Evolutionary conservation across 2,888 invertebrate species (phyloP), one percentile per base, ranked within the genome.

Genomic region (Agrotis puta): DNA sequence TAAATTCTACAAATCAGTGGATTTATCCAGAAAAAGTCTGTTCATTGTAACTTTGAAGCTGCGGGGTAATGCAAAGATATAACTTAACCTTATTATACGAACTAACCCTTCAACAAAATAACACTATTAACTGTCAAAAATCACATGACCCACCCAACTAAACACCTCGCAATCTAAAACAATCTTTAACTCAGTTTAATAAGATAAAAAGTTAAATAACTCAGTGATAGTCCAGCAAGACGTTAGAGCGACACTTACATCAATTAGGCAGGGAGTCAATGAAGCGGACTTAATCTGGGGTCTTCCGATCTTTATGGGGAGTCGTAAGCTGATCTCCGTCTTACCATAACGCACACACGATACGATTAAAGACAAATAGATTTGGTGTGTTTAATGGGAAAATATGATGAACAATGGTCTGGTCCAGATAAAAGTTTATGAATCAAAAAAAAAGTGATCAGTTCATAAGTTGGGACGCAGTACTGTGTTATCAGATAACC

Each of bases 191-290:
- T n/a, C 14, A n/a, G 22, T 74, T 74, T 9, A 11, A 22, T 27
- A 11, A 76, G 20, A 24, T 24, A 20, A 45, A 61, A 79, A 54
- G n/a, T 43, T 47, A 1, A 11, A 54, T 47, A 27, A 58, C 4
- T 20, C 14, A 11, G 1, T 14, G 22, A 22, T 45, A 53, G 53
- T 63, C 18, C 11, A 48, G 43, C 27, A 47, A 48, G 22, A 47
- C 65, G 61, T 58, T 57, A 64, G n/a, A 47, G 43, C 58, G 53
- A 81, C 57, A 67, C 71, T 76, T 66, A 70, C 61, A 77, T 72
- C 81, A 81, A 79, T 81, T 68, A 81, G 18, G 68, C n/a, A 59
- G 20, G 27, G 27, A 73, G 43, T 72, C 66, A 70, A 72, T 81
- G 81, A 79, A 50, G 64, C 57, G 22, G 56, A 76, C 63, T 56